Evolutionary conservation across 2,113 vertebrate species (phyloP).

Genomic region (Onychorhynchus coronatus): DNA sequence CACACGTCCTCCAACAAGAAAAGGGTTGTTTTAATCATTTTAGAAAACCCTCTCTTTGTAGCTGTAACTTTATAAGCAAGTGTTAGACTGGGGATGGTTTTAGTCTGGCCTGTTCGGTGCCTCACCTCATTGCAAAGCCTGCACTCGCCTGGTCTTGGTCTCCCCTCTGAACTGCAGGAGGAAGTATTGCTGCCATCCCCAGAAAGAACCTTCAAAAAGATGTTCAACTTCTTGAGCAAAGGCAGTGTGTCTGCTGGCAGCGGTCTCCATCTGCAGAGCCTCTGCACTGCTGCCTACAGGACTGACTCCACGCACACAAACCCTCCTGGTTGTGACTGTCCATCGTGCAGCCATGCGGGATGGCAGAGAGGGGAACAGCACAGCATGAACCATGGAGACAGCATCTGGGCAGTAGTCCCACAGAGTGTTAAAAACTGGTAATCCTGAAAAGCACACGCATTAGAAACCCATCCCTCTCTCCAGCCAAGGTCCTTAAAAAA

Average conservation of each 20-base stretch:
- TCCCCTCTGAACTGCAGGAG: neutral
- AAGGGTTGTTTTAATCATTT: neutral
- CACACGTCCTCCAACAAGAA: rapidly evolving
- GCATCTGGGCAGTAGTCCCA: neutral
- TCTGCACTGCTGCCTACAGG: rapidly evolving
- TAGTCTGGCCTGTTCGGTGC: neutral
- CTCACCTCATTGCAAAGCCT: neutral
- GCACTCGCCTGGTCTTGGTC: rapidly evolving
- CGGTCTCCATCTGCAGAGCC: neutral
- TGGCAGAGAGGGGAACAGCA: neutral
- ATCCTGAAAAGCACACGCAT: neutral
- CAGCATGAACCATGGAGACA: neutral
- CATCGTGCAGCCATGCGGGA: rapidly evolving
- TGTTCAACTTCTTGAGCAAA: neutral
- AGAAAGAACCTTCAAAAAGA: neutral
- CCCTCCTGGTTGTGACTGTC: rapidly evolving
- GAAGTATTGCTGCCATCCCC: rapidly evolving
- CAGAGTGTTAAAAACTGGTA: neutral
- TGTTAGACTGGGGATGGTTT: neutral
- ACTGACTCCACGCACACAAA: rapidly evolving
- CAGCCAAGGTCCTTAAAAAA: neutral
- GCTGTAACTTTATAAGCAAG: neutral
- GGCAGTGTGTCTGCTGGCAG: neutral
- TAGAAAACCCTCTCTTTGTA: neutral
- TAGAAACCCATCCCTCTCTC: neutral